Base-by-base conservation (phyloP, 2,113 vertebrate genomes). In the Trochalopteron elliotii region DNA sequence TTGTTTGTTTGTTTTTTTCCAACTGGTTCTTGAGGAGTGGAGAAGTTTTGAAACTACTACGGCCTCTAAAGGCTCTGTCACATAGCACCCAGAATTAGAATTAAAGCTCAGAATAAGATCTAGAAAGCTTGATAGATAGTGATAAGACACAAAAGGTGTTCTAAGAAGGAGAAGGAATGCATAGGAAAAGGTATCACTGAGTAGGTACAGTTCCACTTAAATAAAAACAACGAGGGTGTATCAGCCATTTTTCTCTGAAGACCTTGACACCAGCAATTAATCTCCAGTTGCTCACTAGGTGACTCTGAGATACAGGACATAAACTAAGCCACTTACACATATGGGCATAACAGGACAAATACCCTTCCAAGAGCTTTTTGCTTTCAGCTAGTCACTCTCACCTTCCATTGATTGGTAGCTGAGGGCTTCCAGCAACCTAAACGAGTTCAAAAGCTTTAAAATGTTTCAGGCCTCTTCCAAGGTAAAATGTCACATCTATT, bases 371-470 rank as follows among this genome's bases (percentile, higher is more conserved):
- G 31, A 77, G 28, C 16, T 28, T 83, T 83, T 80, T 95, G 7
- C 56, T 90, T 81, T 63, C 67, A 83, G 28, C 42, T 53, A 31
- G 35, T 50, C 55, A 35, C 16, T 71, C n/a, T 93, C 42, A 77
- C 45, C 68, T 93, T 23, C 55, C 68, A 86, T 47, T 86, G 59
- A 86, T 42, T 63, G 55, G 47, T 78, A 78, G 52, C 60, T 74
- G 53, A 89, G 42, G 55, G 42, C 31, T 80, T 94, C 85, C 61
- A 76, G 57, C 17, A 82, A 50, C 18, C 23, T 67, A 35, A 95
- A 93, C 1, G 1, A 92, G 47, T 86, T 94, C 63, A 83, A 85
- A 96, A 86, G 63, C 52, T 89, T 83, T 74, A 64, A 89, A 95
- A 69, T 47, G 47, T 81, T 92, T 80, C 25, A 77, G 25, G 25